Conservation (phyloP, 2,888 invertebrate species). For the Drosophila paracracens region DNA sequence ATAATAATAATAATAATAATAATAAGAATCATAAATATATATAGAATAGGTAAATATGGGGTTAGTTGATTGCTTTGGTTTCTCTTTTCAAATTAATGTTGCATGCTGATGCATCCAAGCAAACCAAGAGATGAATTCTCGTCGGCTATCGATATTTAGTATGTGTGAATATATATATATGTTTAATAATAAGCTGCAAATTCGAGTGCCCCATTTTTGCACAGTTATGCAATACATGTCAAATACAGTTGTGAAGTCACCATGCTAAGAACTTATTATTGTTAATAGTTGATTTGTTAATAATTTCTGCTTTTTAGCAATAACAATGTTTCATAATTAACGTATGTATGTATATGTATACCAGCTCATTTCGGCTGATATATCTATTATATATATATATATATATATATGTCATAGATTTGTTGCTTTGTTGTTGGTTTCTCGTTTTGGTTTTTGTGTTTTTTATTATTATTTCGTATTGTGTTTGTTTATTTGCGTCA, state of each 20-base stretch:
- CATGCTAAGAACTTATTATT: conserved; percentile 21
- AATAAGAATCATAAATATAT: conserved; percentile 47
- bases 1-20: conserved; percentile 3
- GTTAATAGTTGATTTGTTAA: conserved; percentile 24
- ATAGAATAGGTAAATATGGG: conserved; percentile 31
- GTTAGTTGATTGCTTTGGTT: conserved; percentile 29
- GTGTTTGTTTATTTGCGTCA: conserved; percentile 77
- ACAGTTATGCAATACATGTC: conserved; percentile 9
- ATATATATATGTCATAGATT: conserved; percentile 25
- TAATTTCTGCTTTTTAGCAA: conserved; percentile 44
- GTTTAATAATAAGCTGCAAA: conserved; percentile 30
- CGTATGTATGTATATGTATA: conserved; percentile 44
- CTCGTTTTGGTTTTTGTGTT: conserved; percentile 20
- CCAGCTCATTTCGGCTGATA: conserved; percentile 29
- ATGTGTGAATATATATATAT: conserved; percentile 1
- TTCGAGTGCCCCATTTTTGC: conserved; percentile 13
- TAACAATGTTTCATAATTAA: conserved; percentile 43
- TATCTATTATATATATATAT: neutral
- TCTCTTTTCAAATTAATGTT: conserved; percentile 1
- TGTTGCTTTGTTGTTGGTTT: conserved; percentile 27
- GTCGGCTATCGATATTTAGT: conserved; percentile 21
- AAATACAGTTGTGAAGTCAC: conserved; percentile 37
- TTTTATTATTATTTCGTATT: conserved; percentile 32
- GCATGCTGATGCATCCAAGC: conserved; percentile 3
- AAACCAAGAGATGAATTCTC: conserved; percentile 18